These are phyloP conservation scores for Polyommatus icarus DNA, from an alignment of 2,888 invertebrate genomes.

Conservation along the genomic window DNA sequence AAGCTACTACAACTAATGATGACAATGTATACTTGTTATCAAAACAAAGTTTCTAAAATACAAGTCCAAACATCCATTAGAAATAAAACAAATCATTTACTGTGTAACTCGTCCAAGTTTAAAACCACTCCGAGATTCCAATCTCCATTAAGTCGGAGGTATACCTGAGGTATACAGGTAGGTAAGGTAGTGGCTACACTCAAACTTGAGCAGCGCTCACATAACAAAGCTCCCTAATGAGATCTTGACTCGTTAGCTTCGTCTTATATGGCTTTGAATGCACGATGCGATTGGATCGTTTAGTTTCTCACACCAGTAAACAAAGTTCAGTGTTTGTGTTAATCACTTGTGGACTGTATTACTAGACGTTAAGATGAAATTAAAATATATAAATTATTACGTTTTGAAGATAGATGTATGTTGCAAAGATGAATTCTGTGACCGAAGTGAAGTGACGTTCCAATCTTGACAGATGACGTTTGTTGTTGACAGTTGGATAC, in stretches of 20 bases:
- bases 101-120: background rate
- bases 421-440: too few relatives aligned
- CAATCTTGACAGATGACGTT: too few relatives aligned
- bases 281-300: slow-evolving; percentile 13
- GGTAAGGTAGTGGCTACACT: slow-evolving; percentile 42
- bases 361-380: too few relatives aligned
- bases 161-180: slow-evolving; percentile 30
- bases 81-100: slow-evolving; percentile 6
- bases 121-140: slow-evolving; percentile 36
- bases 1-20: background rate
- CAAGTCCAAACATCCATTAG: background rate
- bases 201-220: slow-evolving; percentile 45
- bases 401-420: too few relatives aligned
- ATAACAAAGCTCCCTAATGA: slow-evolving; percentile 55
- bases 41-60: background rate
- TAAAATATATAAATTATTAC: too few relatives aligned
- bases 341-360: too few relatives aligned
- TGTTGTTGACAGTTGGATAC: too few relatives aligned
- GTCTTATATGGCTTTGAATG: slow-evolving; percentile 30
- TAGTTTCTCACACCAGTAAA: background rate
- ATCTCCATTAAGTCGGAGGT: slow-evolving; percentile 39
- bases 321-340: too few relatives aligned
- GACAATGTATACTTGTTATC: background rate
- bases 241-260: slow-evolving; percentile 57
- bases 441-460: too few relatives aligned